Base-by-base conservation (phyloP, 2,888 invertebrate genomes). In the Amblyjoppa proteus region DNA sequence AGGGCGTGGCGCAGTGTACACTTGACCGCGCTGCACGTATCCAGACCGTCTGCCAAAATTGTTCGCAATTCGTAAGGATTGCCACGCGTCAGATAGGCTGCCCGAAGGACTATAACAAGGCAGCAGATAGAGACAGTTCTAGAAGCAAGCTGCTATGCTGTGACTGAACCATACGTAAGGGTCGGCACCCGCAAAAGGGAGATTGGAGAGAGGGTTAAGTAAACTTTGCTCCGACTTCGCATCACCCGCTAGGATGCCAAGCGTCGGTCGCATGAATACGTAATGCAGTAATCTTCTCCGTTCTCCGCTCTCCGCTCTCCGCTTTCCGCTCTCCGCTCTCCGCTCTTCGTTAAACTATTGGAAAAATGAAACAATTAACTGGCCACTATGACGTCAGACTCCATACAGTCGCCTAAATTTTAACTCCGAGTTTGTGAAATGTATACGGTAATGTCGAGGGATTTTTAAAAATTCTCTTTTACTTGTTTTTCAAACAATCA, bases 161-260 rank as follows among this genome's bases (percentile, higher is more conserved):
- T 53, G 61, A 69, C 56, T 28, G 25, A 68, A 53, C 34, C 38
- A 28, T 16, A 16, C n/a, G 11, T 25, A 25, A 56, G 69, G 64
- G 20, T 45, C 51, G 76, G 66, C 34, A 49, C 61, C 84, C 81
- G 66, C 68, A 83, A 73, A 49, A 71, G 71, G 25, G 56, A 56
- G 28, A 56, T 25, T 7, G 38, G 41, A 77, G 64, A 69, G 77
- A 74, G 76, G 80, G 85, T 86, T 86, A 74, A 87, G 88, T 87
- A 88, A 89, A 90, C 87, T 90, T 90, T 84, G 87, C 77, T 85
- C 83, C 80, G 85, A 89, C 88, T 89, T 90, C 75, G 86, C 88
- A 88, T 85, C 87, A 84, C 83, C 82, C 75, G 87, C 83, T 85
- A 88, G 88, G 86, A 79, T 82, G 75, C 79, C 75, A 79, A 82